Conservation (phyloP, 1,140 invertebrate species). For the Diabrotica virgifera region DNA sequence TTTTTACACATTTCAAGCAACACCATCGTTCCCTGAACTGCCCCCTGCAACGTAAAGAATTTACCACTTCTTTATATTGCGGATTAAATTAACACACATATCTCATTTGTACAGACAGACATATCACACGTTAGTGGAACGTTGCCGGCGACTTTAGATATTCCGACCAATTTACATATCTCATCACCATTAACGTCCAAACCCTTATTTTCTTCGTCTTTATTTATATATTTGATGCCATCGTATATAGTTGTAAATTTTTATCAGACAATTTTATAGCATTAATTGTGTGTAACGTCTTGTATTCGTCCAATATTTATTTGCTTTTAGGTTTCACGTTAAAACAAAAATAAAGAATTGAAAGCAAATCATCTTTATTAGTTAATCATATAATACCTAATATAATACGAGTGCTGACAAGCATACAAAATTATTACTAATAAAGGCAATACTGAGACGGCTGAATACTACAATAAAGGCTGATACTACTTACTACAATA, state of each 20-base stretch:
- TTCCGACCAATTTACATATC: slow-evolving; percentile 33
- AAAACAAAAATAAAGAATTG: too few relatives aligned
- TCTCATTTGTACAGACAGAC: slow-evolving; percentile 33
- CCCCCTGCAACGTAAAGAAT: slow-evolving; percentile 22
- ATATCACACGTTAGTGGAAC: slow-evolving; percentile 28
- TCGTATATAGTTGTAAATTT: neutral
- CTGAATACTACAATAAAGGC: too few relatives aligned
- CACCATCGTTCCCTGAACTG: slow-evolving; percentile 17
- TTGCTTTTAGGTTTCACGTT: too few relatives aligned
- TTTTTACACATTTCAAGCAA: neutral
- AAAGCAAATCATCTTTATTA: too few relatives aligned
- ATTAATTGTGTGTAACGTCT: too few relatives aligned
- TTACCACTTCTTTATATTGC: slow-evolving; percentile 31
- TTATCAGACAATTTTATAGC: neutral
- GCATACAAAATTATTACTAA: too few relatives aligned
- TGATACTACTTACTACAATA: too few relatives aligned
- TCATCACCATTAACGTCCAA: slow-evolving; percentile 33
- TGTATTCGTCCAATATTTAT: too few relatives aligned
- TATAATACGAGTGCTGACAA: too few relatives aligned
- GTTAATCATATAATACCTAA: too few relatives aligned
- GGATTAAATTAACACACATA: slow-evolving; percentile 32
- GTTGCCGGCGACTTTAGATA: slow-evolving; percentile 20
- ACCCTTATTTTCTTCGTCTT: slow-evolving; percentile 27
- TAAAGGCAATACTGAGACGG: too few relatives aligned
- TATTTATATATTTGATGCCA: slow-evolving; percentile 15